Conservation (phyloP, 1,140 invertebrate genomes). For the Episyrphus balteatus region DNA sequence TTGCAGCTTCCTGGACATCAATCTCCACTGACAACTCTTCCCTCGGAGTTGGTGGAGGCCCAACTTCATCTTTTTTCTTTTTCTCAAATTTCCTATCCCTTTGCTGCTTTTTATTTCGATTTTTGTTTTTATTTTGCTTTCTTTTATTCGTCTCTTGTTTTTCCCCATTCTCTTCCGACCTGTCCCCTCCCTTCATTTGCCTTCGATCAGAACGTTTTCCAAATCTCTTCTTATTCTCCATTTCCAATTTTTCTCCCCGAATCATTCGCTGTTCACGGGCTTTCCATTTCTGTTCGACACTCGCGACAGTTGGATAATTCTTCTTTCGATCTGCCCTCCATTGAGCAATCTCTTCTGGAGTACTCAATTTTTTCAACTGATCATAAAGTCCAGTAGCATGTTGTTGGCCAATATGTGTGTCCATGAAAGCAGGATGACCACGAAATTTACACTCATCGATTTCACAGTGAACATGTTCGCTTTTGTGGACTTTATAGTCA, state of each 20-base stretch:
- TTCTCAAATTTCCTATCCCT: not conserved
- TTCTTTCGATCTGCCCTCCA: conserved; percentile 71
- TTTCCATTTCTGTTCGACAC: conserved; percentile 53
- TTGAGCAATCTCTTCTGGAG: conserved; percentile 67
- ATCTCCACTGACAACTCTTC: too few relatives aligned
- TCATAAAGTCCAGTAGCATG: conserved; percentile 67
- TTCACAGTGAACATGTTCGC: conserved; percentile 60
- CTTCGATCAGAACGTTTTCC: conserved; percentile 29
- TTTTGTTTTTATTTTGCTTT: conserved; percentile 1
- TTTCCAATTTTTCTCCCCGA: conserved; percentile 53
- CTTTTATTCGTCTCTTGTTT: not conserved
- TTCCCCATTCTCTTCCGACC: not conserved
- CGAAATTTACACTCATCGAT: conserved; percentile 71
- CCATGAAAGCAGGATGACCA: conserved; percentile 64
- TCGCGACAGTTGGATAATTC: conserved; percentile 58
- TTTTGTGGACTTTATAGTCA: conserved; percentile 50
- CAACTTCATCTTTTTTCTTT: not conserved
- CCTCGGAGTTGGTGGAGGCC: not conserved
- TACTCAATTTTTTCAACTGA: conserved; percentile 58
- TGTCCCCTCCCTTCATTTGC: not conserved
- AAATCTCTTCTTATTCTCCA: conserved; percentile 36
- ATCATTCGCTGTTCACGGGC: conserved; percentile 51
- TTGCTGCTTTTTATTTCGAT: not conserved
- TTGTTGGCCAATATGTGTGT: conserved; percentile 69
- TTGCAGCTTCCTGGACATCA: not conserved